Base-by-base conservation (phyloP, 2,113 vertebrate species). In the Pimephales promelas region DNA sequence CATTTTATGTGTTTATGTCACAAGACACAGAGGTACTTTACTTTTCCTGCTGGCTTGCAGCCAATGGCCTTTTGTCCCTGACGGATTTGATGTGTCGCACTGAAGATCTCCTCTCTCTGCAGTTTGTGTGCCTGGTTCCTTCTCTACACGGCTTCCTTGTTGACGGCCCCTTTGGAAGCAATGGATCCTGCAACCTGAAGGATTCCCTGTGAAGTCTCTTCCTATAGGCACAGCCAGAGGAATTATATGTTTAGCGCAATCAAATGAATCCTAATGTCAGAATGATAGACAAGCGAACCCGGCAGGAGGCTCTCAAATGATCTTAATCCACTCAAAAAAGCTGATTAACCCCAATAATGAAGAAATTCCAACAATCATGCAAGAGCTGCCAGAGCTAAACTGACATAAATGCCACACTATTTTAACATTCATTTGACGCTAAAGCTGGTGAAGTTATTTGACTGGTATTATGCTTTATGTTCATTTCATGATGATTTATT, bases 101-200 rank as follows among this genome's bases (percentile, higher is more conserved):
- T 68, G 72, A 64, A 26, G 49, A 28, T 77, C 83, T 83, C 71
- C 28, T 86, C 56, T 72, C 76, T 26, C 24, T 24, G 11, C 70
- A 22, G 9, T 86, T 80, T 14, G 54, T 52, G 28, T 16, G 72
- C 3, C 68, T 57, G 34, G 26, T 76, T 26, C 34, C 49, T 36
- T 83, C 82, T 59, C 80, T 78, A 47, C 79, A 83, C 34, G 5
- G 71, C 64, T 78, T 87, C 81, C 83, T 89, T n/a, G 62, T 74
- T 36, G 84, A 28, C 8, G 45, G 36, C 13, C 68, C 52, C 71
- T 64, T 72, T 7, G 52, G 40, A 18, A 49, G 52, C 3, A 71
- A 52, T 45, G 68, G 59, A 47, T 84, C 76, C n/a, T 8, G 22
- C 2, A 68, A 36, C 61, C 79, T 20, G 52, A 68, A n/a, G n/a